phyloP scores from a whole-genome alignment of 2,797 vertebrate species.

The Atherinosoma microstoma region DNA sequence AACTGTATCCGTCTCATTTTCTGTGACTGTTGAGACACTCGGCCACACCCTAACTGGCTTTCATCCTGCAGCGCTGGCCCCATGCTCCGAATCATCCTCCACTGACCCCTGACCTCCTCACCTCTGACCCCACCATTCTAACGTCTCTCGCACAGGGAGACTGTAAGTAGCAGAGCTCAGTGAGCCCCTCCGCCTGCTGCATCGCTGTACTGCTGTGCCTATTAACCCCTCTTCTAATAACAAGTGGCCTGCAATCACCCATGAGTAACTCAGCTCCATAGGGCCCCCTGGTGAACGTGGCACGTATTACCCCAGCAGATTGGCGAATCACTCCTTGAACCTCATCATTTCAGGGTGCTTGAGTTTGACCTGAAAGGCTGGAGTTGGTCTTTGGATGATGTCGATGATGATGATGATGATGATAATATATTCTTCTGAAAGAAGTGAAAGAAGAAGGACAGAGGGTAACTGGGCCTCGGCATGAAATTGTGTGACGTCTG shows the following conservation, averaged over 20 bases:
- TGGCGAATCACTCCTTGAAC: slow-evolving; percentile 54
- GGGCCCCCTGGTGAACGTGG: slow-evolving; percentile 48
- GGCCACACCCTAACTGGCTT: slow-evolving; percentile 66
- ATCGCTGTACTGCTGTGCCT: slow-evolving; percentile 28
- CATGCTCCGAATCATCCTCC: slow-evolving; percentile 85
- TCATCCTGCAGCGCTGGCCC: slow-evolving; percentile 80
- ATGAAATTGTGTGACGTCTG: slow-evolving; percentile 45
- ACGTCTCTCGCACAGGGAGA: slow-evolving; percentile 70
- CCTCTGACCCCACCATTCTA: slow-evolving; percentile 74
- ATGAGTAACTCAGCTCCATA: slow-evolving; percentile 13
- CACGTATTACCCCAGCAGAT: slow-evolving; percentile 11
- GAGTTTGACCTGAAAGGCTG: slow-evolving; percentile 97
- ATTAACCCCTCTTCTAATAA: slow-evolving; percentile 36
- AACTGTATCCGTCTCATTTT: slow-evolving; percentile 34
- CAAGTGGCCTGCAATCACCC: background rate
- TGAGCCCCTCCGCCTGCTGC: slow-evolving; percentile 24
- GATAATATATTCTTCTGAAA: slow-evolving; percentile 96
- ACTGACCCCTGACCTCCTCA: slow-evolving; percentile 79
- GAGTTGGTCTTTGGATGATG: slow-evolving; percentile 96
- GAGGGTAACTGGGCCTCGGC: slow-evolving; percentile 82
- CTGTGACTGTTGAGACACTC: slow-evolving; percentile 15
- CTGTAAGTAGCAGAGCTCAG: slow-evolving; percentile 75
- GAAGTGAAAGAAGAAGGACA: slow-evolving; percentile 83
- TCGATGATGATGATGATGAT: slow-evolving; percentile 86
- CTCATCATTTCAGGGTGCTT: slow-evolving; percentile 93